Percentiles rank a stretch among this genome's conserved stretches.
These are phyloP conservation scores for Oedothorax gibbosus DNA, from an alignment of 1,140 invertebrate genomes.

Conservation along the genomic window DNA sequence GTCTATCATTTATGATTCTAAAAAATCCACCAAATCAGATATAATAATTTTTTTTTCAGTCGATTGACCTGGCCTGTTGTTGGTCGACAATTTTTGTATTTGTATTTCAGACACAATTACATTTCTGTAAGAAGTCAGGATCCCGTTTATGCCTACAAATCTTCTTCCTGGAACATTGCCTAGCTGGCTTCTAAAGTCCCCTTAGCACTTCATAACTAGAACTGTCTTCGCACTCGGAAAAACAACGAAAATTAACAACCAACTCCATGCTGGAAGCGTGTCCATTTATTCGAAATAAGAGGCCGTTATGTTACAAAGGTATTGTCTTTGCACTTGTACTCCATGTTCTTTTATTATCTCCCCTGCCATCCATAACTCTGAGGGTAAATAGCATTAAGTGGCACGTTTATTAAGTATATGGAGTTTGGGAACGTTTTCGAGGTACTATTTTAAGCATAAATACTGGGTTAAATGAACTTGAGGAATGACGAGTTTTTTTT, in stretches of 20 bases:
- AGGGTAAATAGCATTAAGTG: conserved; percentile 9
- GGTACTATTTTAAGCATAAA: conserved; percentile 26
- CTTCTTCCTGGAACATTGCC: conserved; percentile 10
- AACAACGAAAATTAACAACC: conserved; percentile 35
- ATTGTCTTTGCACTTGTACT: not conserved
- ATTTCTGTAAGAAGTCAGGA: too few relatives aligned
- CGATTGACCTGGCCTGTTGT: too few relatives aligned
- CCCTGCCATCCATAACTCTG: conserved; percentile 23
- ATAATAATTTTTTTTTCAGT: too few relatives aligned
- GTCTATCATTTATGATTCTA: too few relatives aligned
- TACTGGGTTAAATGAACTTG: conserved; percentile 2
- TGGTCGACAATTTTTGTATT: too few relatives aligned
- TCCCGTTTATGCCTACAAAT: too few relatives aligned
- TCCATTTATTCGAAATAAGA: conserved; percentile 16
- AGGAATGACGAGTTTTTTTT: not conserved
- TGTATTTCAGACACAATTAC: too few relatives aligned
- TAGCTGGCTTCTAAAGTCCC: conserved; percentile 6
- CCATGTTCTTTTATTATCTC: conserved; percentile 12
- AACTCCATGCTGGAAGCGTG: not conserved
- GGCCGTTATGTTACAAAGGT: conserved; percentile 9
- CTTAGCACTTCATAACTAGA: conserved; percentile 15
- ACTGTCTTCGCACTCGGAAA: not conserved
- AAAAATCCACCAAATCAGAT: too few relatives aligned
- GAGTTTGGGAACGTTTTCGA: not conserved
- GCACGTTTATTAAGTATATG: conserved; percentile 4